Base-by-base conservation (phyloP, 1,140 invertebrate genomes). In the Homarus americanus region DNA sequence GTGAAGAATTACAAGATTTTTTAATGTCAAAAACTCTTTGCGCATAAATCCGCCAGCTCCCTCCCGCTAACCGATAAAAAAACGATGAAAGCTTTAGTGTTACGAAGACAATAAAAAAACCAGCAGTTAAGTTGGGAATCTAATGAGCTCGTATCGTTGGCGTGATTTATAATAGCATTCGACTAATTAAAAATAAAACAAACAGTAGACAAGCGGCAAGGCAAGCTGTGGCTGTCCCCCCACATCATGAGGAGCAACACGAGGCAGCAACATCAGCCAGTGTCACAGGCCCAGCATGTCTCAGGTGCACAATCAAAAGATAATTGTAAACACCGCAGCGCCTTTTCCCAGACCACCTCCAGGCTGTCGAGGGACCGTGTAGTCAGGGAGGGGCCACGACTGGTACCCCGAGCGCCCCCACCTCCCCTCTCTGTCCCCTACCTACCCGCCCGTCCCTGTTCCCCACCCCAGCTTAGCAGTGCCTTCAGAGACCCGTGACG, bases 401-500 rank as follows among this genome's bases (percentile, higher is more conserved):
- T 49, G 44, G 9, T 49, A 9, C 44, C 44, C 9, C 2, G 9
- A 49, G 2, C 44, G 17, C 44, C 44, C 44, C 1, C 9, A 49
- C 9, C 9, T 49, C 9, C 44, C 44, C 9, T 9, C 17, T 49
- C 44, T 49, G 17, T 49, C 24, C 7, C 40, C 75, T n/a, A 17
- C 40, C 28, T 69, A n/a, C 28, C 82, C 40, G 36, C 34, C 69
- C 40, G 10, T 72, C 66, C 58, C 38, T 12, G 7, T 10, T 24
- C 20, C 44, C 20, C 20, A n/a, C 40, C 76, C 41, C 76, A 44
- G 72, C 40, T 86, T 12, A 86, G 69, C 83, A 86, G 66, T 53
- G 73, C 83, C 83, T 76, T 86, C 83, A 76, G 63, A 36, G 38
- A 41, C 20, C 28, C 72, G 72, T 76, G 83, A 86, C 83, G 83